Evolutionary conservation across 2,888 invertebrate genomes (phyloP).

Genomic region (Drosophila neotestacea): DNA sequence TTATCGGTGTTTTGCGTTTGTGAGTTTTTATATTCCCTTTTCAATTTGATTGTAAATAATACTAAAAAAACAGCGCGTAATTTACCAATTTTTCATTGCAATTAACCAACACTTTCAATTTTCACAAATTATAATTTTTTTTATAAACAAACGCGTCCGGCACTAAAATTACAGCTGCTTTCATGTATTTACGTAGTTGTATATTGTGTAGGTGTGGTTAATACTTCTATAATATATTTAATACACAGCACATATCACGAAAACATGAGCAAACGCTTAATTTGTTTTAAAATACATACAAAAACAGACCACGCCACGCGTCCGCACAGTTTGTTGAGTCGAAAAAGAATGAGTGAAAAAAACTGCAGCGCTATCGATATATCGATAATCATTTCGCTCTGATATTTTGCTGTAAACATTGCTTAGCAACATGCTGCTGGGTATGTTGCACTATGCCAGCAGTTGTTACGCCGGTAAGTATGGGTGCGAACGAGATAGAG

Average conservation of each 20-base stretch:
- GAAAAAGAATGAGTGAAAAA: constrained; percentile 53
- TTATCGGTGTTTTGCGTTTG: constrained; percentile 15
- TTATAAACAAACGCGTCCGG: constrained; percentile 50
- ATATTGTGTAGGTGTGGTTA: neutral
- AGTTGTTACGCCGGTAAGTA: neutral
- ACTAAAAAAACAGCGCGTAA: constrained; percentile 31
- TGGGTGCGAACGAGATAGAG: neutral
- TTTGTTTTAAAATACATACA: constrained; percentile 58
- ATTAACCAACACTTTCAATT: constrained; percentile 40
- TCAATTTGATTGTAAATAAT: neutral
- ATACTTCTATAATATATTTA: constrained; percentile 16
- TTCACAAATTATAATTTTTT: constrained; percentile 15
- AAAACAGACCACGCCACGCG: constrained; percentile 64
- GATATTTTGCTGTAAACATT: constrained; percentile 1
- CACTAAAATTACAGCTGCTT: constrained; percentile 8
- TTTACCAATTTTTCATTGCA: constrained; percentile 30
- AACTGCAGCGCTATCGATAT: constrained; percentile 37
- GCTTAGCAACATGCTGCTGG: constrained; percentile 23
- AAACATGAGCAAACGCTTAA: constrained; percentile 30
- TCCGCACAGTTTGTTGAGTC: constrained; percentile 59
- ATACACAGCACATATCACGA: constrained; percentile 29
- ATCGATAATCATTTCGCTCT: neutral
- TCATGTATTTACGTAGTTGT: neutral
- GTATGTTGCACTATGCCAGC: constrained; percentile 26
- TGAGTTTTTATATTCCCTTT: neutral